Conservation (phyloP, 1,140 invertebrate genomes). For the Schlechtendalia chinensis region DNA sequence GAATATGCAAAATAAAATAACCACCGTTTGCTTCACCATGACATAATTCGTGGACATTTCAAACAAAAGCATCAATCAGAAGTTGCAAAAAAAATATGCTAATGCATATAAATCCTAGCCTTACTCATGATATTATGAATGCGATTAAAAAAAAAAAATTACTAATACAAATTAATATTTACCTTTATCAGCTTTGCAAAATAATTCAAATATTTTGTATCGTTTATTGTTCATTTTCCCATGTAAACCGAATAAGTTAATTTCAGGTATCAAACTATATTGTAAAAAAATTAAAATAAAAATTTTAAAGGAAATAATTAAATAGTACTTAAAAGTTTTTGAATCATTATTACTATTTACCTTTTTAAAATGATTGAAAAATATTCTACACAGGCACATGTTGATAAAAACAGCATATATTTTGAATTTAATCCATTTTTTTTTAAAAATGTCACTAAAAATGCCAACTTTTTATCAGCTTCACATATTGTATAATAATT, state of each 20-base stretch:
- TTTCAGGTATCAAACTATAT: constrained; percentile 61
- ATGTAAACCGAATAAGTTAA: constrained; percentile 76
- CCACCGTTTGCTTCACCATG: no score
- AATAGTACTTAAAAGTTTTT: background rate
- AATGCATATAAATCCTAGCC: no score
- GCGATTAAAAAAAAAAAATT: no score
- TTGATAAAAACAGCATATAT: constrained; percentile 91
- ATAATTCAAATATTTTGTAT: constrained; percentile 80
- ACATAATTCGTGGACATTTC: no score
- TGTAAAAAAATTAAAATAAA: constrained; percentile 48
- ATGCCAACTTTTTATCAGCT: constrained; percentile 73
- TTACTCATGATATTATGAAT: no score
- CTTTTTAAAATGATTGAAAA: constrained; percentile 72
- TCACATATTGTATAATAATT: constrained; percentile 85
- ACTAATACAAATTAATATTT: constrained; percentile 34
- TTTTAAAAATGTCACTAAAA: constrained; percentile 72
- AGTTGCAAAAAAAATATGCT: no score
- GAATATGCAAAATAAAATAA: no score
- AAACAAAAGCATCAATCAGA: no score
- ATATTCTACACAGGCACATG: constrained; percentile 95
- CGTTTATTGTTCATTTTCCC: constrained; percentile 93
- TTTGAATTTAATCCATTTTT: constrained; percentile 66
- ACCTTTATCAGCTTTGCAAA: constrained; percentile 69
- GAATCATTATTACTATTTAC: constrained; percentile 55
- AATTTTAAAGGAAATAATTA: background rate